Percentiles rank a stretch among this genome's conserved stretches.
Evolutionary conservation across 64 coral and sea anemone genomes (phyloP).

Genomic region (Dendronephthya gigantea): DNA sequence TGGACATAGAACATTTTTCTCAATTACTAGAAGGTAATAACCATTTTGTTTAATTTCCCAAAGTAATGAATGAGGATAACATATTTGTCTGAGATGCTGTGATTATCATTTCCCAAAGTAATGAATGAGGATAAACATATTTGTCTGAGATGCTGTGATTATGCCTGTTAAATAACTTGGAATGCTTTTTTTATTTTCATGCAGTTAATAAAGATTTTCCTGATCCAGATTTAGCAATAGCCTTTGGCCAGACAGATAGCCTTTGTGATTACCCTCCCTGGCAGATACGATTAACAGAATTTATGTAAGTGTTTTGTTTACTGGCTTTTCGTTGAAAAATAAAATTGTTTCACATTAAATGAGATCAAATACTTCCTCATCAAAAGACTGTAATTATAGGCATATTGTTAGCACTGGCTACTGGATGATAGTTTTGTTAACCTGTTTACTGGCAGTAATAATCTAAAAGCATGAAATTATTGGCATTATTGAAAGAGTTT

Average conservation of each 20-base stretch:
- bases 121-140: no score
- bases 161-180: no score
- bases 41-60: not conserved
- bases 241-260: not conserved
- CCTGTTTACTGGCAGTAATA: no score
- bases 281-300: constrained; percentile 18
- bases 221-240: not conserved
- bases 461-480: no score
- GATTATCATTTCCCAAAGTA: not conserved
- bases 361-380: no score
- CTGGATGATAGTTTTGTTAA: no score
- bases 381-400: no score
- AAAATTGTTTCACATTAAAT: no score
- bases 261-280: not conserved
- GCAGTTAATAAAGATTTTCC: constrained; percentile 2
- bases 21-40: not conserved
- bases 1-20: not conserved
- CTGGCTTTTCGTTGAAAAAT: no score
- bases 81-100: not conserved
- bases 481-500: no score
- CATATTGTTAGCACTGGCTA: no score
- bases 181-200: not conserved
- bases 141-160: not conserved
- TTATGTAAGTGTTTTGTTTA: not conserved
- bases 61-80: not conserved